Evolutionary conservation across 2,113 vertebrate genomes (phyloP), one percentile per base, ranked within the genome.

Genomic region (Channa argus): DNA sequence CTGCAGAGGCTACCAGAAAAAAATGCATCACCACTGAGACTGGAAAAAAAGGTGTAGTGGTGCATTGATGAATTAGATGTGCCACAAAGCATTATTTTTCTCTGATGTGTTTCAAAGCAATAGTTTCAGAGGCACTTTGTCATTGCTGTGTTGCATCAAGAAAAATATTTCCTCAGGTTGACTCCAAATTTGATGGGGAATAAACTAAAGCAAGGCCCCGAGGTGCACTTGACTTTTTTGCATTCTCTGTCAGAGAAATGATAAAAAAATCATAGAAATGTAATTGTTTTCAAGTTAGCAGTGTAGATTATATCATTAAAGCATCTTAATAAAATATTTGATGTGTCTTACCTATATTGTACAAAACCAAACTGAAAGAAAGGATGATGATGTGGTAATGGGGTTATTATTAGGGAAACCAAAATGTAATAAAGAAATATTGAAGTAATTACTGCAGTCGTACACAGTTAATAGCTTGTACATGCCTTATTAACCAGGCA

Each of bases 101-200:
- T 78, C 71, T 80, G 71, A 88, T 82, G 71, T 79, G 69, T 77
- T 86, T 87, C 79, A 84, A 82, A 89, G 73, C 63, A 78, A 50
- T 68, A 66, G 70, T 68, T 73, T 62, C 44, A 53, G 74, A 72
- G 56, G 55, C 66, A 72, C 68, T 87, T 83, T 75, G 84, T 88
- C 75, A 80, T 78, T 6, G 46, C 68, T 69, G 74, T 72, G 68
- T 54, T 47, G 33, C 15, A 44, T 64, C 68, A 51, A 51, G 49
- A 76, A 78, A 73, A 70, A 68, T 49, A 61, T 75, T 75, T 79
- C 33, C 53, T 68, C 50, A n/a, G 15, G 14, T 39, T 34, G 10
- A 54, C 49, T 72, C 6, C 4, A 38, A 36, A 51, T 59, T 36
- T 66, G 43, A 65, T 49, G 47, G 63, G 59, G 66, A 49, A 54